Base-by-base conservation (phyloP, 2,797 vertebrate species). In the Esox lucius region DNA sequence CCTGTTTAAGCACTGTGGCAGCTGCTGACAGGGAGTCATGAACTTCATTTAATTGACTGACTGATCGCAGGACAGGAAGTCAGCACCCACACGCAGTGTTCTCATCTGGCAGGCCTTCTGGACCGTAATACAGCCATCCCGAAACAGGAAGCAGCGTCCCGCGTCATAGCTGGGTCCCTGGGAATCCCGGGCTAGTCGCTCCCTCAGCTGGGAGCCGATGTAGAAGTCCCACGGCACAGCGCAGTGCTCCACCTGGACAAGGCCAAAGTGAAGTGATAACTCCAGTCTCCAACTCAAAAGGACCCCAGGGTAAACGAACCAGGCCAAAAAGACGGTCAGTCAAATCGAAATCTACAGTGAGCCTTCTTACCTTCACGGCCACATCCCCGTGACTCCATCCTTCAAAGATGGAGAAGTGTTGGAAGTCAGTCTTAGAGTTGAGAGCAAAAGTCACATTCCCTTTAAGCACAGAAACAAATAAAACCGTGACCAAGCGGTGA, bases 341-440 rank as follows among this genome's bases (percentile, higher is more conserved):
- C n/a, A n/a, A n/a, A n/a, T n/a, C n/a, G n/a, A n/a, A n/a, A n/a
- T n/a, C n/a, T n/a, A n/a, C n/a, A n/a, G n/a, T n/a, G n/a, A 31
- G 56, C 53, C 19, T n/a, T 12, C 72, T 5, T 88, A 96, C 95
- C 96, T 96, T 97, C 77, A 96, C 76, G 71, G 92, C 75, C 72
- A 91, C 85, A 1, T 78, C 75, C 76, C 66, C 69, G 79, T 78
- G 64, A 83, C 77, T 39, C 83, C 65, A 2, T 67, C 90, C 94
- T 86, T 86, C 90, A 86, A 92, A 84, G 81, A 95, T 75, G 46
- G 85, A 93, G 85, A 89, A 90, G 22, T 90, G 87, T 69, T 92
- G 89, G 68, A 78, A 77, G 24, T 84, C 82, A 74, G 88, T 85
- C 77, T 91, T 89, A 80, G 80, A 81, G 74, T 83, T 85, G 83